Percentiles rank a stretch among this genome's conserved stretches.
phyloP scores from a whole-genome alignment of 2,888 invertebrate genomes.

The Eristalis intricaria region DNA sequence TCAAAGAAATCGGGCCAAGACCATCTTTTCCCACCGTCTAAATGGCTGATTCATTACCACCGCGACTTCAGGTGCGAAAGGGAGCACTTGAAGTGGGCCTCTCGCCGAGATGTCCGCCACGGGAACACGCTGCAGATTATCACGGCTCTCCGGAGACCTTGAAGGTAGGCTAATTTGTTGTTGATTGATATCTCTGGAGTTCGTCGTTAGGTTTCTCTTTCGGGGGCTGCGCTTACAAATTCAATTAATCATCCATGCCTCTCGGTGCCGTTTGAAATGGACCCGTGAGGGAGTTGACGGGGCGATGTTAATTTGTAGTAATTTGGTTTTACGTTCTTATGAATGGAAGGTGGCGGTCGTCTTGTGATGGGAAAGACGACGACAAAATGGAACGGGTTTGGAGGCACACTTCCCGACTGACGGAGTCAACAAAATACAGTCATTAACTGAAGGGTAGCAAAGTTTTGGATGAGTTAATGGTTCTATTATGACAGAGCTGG shows the following conservation, averaged over 20 bases:
- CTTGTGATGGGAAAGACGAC: not conserved
- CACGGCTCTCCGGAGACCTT: not conserved
- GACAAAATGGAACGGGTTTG: not conserved
- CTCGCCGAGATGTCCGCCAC: not conserved
- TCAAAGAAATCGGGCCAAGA: not conserved
- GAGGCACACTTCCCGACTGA: not conserved
- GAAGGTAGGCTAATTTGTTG: not conserved
- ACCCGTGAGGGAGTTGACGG: not conserved
- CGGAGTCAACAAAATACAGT: not conserved
- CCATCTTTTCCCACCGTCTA: not conserved
- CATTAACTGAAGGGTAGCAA: not conserved
- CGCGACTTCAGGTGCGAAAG: not conserved
- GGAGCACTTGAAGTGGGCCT: not conserved
- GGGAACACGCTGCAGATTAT: constrained; percentile 9
- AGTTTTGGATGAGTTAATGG: not conserved
- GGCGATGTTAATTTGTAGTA: too few relatives aligned
- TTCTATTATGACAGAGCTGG: not conserved
- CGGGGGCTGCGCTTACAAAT: not conserved
- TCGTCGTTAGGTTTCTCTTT: not conserved
- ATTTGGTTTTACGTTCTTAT: not conserved
- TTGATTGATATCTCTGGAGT: constrained; percentile 11
- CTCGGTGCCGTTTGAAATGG: constrained; percentile 3
- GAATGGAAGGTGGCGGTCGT: not conserved
- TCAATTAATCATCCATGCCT: constrained; percentile 12
- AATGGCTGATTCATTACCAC: constrained; percentile 20